A percentile compares a stretch with the other conserved stretches of the same genome.
These are phyloP conservation scores for Ellobium chinense DNA, from an alignment of 2,888 invertebrate genomes.

Conservation along the genomic window DNA sequence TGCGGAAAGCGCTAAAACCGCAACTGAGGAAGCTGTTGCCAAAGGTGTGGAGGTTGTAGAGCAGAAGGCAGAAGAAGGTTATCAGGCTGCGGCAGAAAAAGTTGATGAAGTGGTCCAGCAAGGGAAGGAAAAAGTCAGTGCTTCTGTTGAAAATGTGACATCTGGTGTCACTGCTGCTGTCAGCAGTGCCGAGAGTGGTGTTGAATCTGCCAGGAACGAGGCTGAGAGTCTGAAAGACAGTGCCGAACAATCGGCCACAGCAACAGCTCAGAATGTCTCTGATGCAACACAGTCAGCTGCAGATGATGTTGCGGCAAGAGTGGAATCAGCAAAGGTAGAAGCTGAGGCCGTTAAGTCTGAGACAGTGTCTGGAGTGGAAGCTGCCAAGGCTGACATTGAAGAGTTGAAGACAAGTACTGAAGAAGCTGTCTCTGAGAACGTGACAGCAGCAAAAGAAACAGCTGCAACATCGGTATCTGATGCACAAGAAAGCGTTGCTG, in stretches of 20 bases:
- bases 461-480: not conserved
- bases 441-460: not conserved
- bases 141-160: not conserved
- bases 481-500: conserved; percentile 36
- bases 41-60: not conserved
- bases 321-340: not conserved
- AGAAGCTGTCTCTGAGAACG: not conserved
- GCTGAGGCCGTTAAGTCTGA: not conserved
- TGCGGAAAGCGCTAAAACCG: not conserved
- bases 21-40: not conserved
- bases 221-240: not conserved
- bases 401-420: not conserved
- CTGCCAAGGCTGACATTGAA: not conserved
- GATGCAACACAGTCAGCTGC: not conserved
- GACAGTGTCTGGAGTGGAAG: not conserved
- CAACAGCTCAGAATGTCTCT: not conserved
- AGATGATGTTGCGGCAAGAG: not conserved
- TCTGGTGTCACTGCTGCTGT: not conserved
- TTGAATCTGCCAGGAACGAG: not conserved
- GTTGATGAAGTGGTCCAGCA: not conserved
- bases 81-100: not conserved
- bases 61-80: not conserved
- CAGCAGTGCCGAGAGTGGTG: not conserved
- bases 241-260: not conserved
- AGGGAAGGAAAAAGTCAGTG: not conserved